phyloP scores from a whole-genome alignment of 2,888 invertebrate species.

The Synergus itoensis region DNA sequence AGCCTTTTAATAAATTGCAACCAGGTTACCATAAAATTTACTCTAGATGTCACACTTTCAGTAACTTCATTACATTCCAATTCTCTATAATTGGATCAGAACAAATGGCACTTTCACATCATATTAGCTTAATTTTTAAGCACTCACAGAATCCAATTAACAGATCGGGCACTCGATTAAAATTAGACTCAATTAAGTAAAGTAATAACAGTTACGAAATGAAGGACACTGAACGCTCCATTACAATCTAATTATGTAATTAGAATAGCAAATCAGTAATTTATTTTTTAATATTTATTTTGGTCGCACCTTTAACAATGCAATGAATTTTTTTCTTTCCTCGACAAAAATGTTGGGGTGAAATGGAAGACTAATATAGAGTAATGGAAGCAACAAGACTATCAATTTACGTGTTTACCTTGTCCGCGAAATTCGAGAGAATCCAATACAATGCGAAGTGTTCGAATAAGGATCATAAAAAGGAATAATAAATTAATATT shows the following conservation, averaged over 20 bases:
- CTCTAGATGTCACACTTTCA: no score
- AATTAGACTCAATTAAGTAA: conserved; percentile 14
- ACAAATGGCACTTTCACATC: no score
- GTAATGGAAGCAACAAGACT: background rate
- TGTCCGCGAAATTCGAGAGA: conserved; percentile 3
- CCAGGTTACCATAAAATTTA: no score
- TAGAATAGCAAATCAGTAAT: no score
- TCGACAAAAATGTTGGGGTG: background rate
- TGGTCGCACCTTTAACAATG: no score
- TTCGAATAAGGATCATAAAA: conserved; percentile 25
- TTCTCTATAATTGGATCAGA: background rate
- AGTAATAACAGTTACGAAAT: conserved; percentile 24
- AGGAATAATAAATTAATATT: conserved; percentile 5
- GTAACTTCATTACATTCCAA: no score
- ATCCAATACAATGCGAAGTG: conserved; percentile 25
- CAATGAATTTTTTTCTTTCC: background rate
- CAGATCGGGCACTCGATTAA: conserved; percentile 7
- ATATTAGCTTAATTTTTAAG: conserved; percentile 12
- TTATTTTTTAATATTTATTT: no score
- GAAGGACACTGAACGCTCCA: background rate
- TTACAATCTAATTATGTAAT: background rate
- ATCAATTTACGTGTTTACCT: conserved; percentile 37
- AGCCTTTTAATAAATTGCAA: no score
- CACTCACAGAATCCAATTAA: conserved; percentile 20
- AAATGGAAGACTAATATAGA: background rate